Evolutionary conservation across 35 echinoderm and acorn worm genomes (phyloP).

Genomic region (Antedon bifida): DNA sequence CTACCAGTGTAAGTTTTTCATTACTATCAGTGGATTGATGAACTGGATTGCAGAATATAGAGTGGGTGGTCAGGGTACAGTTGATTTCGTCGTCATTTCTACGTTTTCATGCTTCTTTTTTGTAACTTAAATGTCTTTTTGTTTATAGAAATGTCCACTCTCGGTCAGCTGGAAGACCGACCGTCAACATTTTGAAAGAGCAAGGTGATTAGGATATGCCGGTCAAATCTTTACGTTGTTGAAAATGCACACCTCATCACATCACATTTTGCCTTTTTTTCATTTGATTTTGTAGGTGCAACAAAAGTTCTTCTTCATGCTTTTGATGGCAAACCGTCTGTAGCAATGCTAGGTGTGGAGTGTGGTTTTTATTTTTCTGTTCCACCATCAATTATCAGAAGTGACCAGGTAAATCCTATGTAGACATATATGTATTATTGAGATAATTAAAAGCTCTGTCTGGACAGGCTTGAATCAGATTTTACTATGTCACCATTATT

Average conservation of each 20-base stretch:
- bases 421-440: too few species aligned
- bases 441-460: too few species aligned
- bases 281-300: conserved; percentile 45
- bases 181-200: conserved; percentile 65
- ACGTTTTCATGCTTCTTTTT: background rate
- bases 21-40: too few species aligned
- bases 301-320: conserved; percentile 87
- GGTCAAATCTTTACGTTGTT: background rate
- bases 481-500: background rate
- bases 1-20: conserved; percentile 69
- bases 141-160: conserved; percentile 82
- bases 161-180: conserved; percentile 84
- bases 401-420: conserved; percentile 62
- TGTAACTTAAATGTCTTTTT: too few species aligned
- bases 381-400: conserved; percentile 94
- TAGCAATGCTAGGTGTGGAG: conserved; percentile 72
- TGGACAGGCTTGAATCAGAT: background rate
- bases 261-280: background rate
- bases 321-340: conserved; percentile 82
- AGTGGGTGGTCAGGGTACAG: background rate
- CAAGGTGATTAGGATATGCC: conserved; percentile 24
- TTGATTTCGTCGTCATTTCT: background rate
- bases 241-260: background rate
- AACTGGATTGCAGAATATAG: too few species aligned
- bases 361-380: conserved; percentile 87